Evolutionary conservation across 2,888 invertebrate genomes (phyloP), one percentile per base, ranked within the genome.

Genomic region (Chydorus sphaericus): DNA sequence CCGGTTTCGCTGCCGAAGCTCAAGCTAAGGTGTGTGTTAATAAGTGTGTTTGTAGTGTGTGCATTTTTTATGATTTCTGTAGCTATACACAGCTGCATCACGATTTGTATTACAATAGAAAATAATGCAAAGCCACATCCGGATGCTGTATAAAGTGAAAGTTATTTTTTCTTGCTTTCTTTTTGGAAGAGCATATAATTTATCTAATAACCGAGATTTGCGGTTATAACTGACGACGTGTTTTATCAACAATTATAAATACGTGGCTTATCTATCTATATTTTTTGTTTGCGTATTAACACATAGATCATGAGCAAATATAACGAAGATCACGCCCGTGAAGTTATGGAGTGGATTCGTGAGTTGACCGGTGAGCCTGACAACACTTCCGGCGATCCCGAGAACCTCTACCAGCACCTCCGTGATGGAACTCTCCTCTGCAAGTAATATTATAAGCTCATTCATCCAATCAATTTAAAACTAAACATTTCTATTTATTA

Each of bases 231-330:
- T n/a, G n/a, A n/a, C n/a, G n/a, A n/a, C n/a, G n/a, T n/a, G n/a
- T n/a, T n/a, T n/a, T n/a, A n/a, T n/a, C n/a, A n/a, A n/a, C n/a
- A n/a, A n/a, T n/a, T n/a, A n/a, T n/a, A n/a, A n/a, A n/a, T n/a
- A n/a, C n/a, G n/a, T n/a, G n/a, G n/a, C n/a, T n/a, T n/a, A n/a
- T n/a, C n/a, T n/a, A n/a, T 16, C 10, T 26, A 6, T 50, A 10
- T 50, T 58, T 52, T 36, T 39, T 51, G 60, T 61, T 63, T 63
- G 62, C 64, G 66, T 65, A 64, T 39, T 16, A 4, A 8, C n/a
- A 79, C 80, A 14, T 76, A 97, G 97, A 90, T 97, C 65, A 90
- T 92, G 72, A 89, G 91, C 70, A 97, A 97, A 77, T 98, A 96
- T 77, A 96, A 90, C 71, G 86, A 89, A 66, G 89, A 89, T 66